Base-by-base conservation (phyloP, 2,113 vertebrate species). In the Poeciliopsis turrubarensis region DNA sequence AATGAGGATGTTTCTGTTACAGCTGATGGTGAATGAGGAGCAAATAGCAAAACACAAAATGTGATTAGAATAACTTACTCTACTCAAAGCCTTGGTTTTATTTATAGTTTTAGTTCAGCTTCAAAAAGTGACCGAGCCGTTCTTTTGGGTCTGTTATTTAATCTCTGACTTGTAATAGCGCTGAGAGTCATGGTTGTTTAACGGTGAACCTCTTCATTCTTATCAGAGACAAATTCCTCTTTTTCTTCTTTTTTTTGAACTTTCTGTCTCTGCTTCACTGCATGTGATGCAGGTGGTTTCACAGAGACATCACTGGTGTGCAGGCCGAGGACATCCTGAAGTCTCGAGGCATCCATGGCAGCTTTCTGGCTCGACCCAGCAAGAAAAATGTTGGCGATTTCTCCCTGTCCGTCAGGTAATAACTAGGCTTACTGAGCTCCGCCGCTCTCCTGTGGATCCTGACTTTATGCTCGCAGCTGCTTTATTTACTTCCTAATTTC, bases 351-450 rank as follows among this genome's bases (percentile, higher is more conserved):
- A 94, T 96, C 57, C 93, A 96, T 31, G 98, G 98, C 32, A 99
- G 97, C 89, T 99, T 99, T 86, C 84, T 99, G 91, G 97, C 97
- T 57, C 95, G 98, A 76, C 98, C 98, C 65, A 99, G 98, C 80
- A 95, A 95, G 89, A 98, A 96, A 90, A 98, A 96, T 69, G 95
- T 95, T 14, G 97, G 96, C 0, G 97, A 99, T 87, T 99, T 99
- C 91, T 98, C 98, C 30, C 94, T 99, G 26, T 99, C 98, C 0
- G 97, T 99, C 92, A 96, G 97, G 98, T 99, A 90, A 27, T 14
- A 1, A 72, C 39, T 73, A 26, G 25, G 67, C 31, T 2, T 0
- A 2, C 4, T 19, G 1, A 65, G 51, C 8, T 60, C 10, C 17
- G 19, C 9, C 19, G 30, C 14, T 22, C 37, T 57, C 26, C 62